Evolutionary conservation across 2,888 invertebrate genomes (phyloP).

Genomic region (Nebria salina): DNA sequence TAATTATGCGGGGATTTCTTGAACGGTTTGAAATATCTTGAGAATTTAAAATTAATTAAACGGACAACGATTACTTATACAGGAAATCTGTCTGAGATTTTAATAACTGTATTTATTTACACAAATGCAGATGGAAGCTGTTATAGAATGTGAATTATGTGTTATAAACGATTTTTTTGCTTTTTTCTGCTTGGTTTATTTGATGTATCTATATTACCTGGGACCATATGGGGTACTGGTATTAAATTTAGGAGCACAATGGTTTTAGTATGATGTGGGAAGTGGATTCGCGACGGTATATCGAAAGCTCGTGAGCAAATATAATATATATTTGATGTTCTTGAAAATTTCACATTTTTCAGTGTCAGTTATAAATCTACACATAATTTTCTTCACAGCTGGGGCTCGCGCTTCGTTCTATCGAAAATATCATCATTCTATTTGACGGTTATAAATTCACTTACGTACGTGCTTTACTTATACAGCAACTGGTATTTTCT

Average conservation of each 20-base stretch:
- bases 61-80: neutral
- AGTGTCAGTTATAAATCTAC: constrained; percentile 18
- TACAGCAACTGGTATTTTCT: neutral
- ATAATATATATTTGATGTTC: constrained; percentile 2
- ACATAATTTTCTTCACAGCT: constrained; percentile 17
- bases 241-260: neutral
- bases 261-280: constrained; percentile 1
- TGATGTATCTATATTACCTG: constrained; percentile 1
- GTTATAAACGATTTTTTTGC: neutral
- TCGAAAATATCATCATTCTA: neutral
- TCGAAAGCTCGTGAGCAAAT: neutral
- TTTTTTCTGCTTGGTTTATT: neutral
- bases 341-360: constrained; percentile 14
- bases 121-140: too few species aligned
- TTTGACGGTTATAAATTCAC: neutral
- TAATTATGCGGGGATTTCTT: constrained; percentile 26
- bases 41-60: neutral
- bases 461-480: constrained; percentile 1
- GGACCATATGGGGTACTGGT: neutral
- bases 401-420: neutral
- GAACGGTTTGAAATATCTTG: neutral
- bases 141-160: too few species aligned
- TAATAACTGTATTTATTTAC: neutral
- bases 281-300: neutral
- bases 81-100: neutral